Evolutionary conservation across 2,888 invertebrate species (phyloP), one percentile per base, ranked within the genome.

Genomic region (Lysandra bellargus): DNA sequence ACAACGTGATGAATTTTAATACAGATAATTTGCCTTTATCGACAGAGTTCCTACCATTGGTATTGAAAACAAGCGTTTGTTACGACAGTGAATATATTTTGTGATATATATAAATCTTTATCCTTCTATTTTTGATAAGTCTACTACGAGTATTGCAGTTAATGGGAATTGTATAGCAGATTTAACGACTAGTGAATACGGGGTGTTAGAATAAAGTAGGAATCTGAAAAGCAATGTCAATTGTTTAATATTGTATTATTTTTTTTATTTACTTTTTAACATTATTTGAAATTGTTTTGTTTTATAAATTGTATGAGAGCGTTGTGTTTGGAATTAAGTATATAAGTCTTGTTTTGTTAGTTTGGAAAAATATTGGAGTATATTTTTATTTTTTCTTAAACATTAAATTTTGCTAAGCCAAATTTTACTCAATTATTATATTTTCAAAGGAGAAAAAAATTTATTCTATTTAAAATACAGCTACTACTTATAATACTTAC

Each of bases 41-140:
- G 7, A 49, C 40, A 78, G 72, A 79, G 72, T 79, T 78, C 78
- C 78, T 82, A 72, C 80, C 78, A 78, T 61, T 82, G 92, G 91
- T 89, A 91, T 92, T 92, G 92, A 90, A 92, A 92, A 92, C 91
- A 90, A 85, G 87, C 88, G 87, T 89, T 81, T 80, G 88, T 90
- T 89, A 87, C 89, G 90, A 91, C 92, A 91, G 92, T 93, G 91
- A 92, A 94, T 94, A 93, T 94, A 94, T 94, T 94, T 94, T 94
- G 93, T 94, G 93, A 94, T 94, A 93, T 93, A 90, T 92, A 92
- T 88, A 92, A 81, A 81, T 90, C 92, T 88, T 93, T 91, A 92
- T 89, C 92, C 92, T 93, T 93, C 92, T 94, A 94, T 94, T 94
- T 94, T 94, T 94, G 94, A 94, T 94, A 94, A 90, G 92, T 92